Base-by-base conservation (phyloP, 2,113 vertebrate genomes). In the Semnornis frantzii region DNA sequence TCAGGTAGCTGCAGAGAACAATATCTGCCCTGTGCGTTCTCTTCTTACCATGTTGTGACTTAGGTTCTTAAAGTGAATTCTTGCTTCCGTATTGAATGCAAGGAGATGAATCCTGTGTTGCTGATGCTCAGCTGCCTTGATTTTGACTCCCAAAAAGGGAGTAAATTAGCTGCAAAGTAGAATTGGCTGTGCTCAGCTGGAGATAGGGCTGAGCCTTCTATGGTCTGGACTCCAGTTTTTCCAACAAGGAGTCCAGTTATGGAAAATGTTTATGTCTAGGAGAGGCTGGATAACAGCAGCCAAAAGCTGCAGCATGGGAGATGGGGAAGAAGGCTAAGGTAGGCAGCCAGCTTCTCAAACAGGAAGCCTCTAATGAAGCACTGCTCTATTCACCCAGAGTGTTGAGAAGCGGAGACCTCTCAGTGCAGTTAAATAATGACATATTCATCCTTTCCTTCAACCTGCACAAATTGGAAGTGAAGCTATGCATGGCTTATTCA, bases 201-300 rank as follows among this genome's bases (percentile, higher is more conserved):
- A 63, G 54, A 42, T 16, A 39, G 50, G 55, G 37, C 55, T 82
- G 55, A 89, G 64, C 46, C 39, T 84, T 79, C 86, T 65, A 31
- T 24, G 57, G 15, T 55, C 77, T 54, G 64, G 18, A 34, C 63
- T 84, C 66, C 31, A 64, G 33, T 48, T 65, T 89, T 89, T 69
- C 63, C n/a, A 66, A 76, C 44, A 82, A 66, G 33, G 55, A 92
- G 44, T 73, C 59, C 59, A 46, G 34, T 90, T 90, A 69, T 18
- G 28, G 90, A 34, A 92, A 90, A 83, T 90, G 63, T 84, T 91
- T 93, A 46, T 82, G 48, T 80, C n/a, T 75, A 55, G 48, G 37
- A 48, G 73, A 72, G 77, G 48, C 70, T 48, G 42, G 50, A 20
- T 50, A 86, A 64, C 4, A 78, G 66, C 63, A 70, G 77, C 86